A percentile compares a stretch with the other conserved stretches of the same genome.
Evolutionary conservation across 2,113 vertebrate genomes (phyloP).

Genomic region (Pionites leucogaster): DNA sequence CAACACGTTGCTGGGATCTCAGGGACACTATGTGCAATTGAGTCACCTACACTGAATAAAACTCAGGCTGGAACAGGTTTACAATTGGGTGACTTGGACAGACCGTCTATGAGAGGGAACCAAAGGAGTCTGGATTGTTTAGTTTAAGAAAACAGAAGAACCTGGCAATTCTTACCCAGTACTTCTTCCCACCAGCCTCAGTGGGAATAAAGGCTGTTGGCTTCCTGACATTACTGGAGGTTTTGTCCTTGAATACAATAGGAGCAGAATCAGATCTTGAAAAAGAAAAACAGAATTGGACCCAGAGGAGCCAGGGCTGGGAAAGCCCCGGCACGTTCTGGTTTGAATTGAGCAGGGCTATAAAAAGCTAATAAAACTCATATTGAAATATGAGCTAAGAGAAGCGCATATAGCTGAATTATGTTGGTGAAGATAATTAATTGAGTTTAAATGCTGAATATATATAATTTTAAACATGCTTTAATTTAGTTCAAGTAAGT

Average conservation of each 20-base stretch:
- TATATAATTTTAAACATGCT: background rate
- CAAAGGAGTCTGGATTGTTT: constrained; percentile 44
- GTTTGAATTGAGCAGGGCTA: constrained; percentile 44
- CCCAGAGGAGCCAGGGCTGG: constrained; percentile 41
- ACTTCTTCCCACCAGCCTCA: constrained; percentile 54
- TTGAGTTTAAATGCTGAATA: background rate
- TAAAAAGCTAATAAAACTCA: constrained; percentile 55
- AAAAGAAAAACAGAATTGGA: constrained; percentile 46
- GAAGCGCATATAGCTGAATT: background rate
- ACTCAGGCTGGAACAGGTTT: constrained; percentile 17
- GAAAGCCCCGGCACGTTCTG: constrained; percentile 51
- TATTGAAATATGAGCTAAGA: constrained; percentile 50
- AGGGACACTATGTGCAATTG: background rate
- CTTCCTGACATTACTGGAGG: constrained; percentile 50
- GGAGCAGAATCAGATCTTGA: constrained; percentile 47
- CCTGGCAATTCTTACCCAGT: constrained; percentile 46
- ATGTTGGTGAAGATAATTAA: constrained; percentile 19
- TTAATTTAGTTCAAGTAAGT: background rate
- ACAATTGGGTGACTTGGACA: background rate
- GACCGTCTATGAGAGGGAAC: background rate
- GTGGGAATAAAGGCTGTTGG: constrained; percentile 44
- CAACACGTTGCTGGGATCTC: background rate
- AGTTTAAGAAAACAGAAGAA: constrained; percentile 59
- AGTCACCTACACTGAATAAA: background rate
- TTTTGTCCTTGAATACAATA: constrained; percentile 61